Percentiles rank a stretch among this genome's conserved stretches.
These are phyloP conservation scores for Arge pagana DNA, from an alignment of 2,888 invertebrate species.

Conservation along the genomic window DNA sequence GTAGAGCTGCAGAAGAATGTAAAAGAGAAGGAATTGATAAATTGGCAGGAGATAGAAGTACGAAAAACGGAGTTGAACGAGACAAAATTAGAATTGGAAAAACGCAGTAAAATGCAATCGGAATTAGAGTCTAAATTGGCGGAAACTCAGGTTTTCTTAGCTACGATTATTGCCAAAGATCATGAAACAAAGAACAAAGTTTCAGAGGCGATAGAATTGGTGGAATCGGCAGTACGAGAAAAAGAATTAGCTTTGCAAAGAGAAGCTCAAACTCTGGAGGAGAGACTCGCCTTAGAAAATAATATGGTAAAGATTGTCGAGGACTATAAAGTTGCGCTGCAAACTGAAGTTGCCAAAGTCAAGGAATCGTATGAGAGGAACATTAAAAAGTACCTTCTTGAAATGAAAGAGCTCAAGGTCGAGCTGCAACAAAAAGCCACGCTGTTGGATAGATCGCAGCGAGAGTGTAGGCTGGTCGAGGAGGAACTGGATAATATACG, in stretches of 20 bases:
- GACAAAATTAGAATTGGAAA: conserved; percentile 46
- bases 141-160: conserved; percentile 53
- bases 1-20: conserved; percentile 32
- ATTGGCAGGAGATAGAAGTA: conserved; percentile 36
- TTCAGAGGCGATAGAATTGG: conserved; percentile 63
- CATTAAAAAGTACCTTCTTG: conserved; percentile 62
- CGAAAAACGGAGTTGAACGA: conserved; percentile 40
- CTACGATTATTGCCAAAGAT: conserved; percentile 58
- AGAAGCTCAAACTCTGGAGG: conserved; percentile 52
- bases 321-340: conserved; percentile 51
- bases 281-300: conserved; percentile 41
- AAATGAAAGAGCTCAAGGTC: conserved; percentile 63
- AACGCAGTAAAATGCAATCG: conserved; percentile 35
- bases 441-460: conserved; percentile 61
- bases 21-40: conserved; percentile 37
- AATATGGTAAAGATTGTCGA: conserved; percentile 39
- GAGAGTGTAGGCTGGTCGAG: conserved; percentile 63
- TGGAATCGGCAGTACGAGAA: conserved; percentile 64
- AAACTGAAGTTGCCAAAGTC: conserved; percentile 64
- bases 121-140: conserved; percentile 58
- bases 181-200: conserved; percentile 62
- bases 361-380: conserved; percentile 66
- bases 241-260: conserved; percentile 62
- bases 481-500: conserved; percentile 58
- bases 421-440: conserved; percentile 65